A percentile compares a stretch with the other conserved stretches of the same genome.
Conservation (phyloP, 1,140 invertebrate species). For the Bombyx mandarina region DNA sequence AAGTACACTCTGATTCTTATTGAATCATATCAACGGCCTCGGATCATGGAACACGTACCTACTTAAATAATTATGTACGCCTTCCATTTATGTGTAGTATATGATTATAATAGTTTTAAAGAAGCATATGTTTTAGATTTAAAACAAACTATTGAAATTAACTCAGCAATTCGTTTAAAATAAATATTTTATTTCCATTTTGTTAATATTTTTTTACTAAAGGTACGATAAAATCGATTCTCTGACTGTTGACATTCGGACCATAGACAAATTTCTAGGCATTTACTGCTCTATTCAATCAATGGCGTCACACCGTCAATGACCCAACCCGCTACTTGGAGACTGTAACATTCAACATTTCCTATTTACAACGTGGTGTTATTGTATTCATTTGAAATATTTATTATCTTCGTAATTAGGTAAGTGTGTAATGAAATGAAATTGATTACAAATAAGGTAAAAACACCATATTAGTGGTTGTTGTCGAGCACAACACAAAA, state of each 20-base stretch:
- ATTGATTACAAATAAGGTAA: slow-evolving; percentile 10
- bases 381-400: slow-evolving; percentile 21
- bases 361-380: slow-evolving; percentile 26
- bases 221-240: neutral
- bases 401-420: slow-evolving; percentile 6
- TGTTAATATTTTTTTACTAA: neutral
- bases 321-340: slow-evolving; percentile 38
- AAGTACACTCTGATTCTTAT: too few relatives aligned
- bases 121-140: neutral
- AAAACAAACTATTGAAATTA: neutral
- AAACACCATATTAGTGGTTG: too few relatives aligned
- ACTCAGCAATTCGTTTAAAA: neutral
- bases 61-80: neutral
- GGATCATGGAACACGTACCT: neutral
- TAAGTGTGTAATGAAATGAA: slow-evolving; percentile 2
- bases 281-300: slow-evolving; percentile 15
- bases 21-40: too few relatives aligned
- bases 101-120: neutral
- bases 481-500: slow-evolving; percentile 45
- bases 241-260: neutral
- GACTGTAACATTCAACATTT: slow-evolving; percentile 29
- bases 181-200: neutral
- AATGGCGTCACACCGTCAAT: slow-evolving; percentile 57
- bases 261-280: too few relatives aligned
- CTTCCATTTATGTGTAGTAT: neutral